These are phyloP conservation scores for Drosophila micromelanica DNA, from an alignment of 1,140 invertebrate genomes.

Conservation along the genomic window DNA sequence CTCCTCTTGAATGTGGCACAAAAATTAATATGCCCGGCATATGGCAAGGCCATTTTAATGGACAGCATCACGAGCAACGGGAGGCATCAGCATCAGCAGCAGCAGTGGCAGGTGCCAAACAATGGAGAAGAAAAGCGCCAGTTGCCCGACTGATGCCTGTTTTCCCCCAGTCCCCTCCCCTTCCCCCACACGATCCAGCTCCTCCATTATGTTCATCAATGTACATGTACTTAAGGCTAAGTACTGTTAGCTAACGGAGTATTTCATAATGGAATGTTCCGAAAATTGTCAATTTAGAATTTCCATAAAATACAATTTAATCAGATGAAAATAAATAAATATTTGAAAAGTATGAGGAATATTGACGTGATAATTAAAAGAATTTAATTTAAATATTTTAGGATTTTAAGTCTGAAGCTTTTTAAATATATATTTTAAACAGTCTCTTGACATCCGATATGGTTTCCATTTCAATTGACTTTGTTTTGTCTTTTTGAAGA, in stretches of 20 bases:
- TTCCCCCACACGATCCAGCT: background rate
- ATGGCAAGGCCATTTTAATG: conserved; percentile 67
- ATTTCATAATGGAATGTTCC: conserved; percentile 24
- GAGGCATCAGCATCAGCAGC: conserved; percentile 16
- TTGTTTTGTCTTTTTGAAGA: no score
- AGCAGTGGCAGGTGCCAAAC: conserved; percentile 55
- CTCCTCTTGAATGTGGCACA: conserved; percentile 43
- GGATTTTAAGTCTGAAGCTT: background rate
- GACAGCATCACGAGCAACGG: conserved; percentile 48
- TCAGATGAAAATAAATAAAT: background rate
- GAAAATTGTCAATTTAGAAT: conserved; percentile 24
- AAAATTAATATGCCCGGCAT: conserved; percentile 77
- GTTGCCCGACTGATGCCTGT: conserved; percentile 8
- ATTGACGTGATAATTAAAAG: no score
- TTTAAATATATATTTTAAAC: no score
- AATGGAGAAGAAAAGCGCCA: conserved; percentile 58
- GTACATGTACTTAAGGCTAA: conserved; percentile 23
- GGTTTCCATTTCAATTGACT: no score
- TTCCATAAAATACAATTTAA: conserved; percentile 14
- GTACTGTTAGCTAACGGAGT: conserved; percentile 34
- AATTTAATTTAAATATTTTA: background rate
- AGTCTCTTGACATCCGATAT: no score
- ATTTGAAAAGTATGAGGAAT: background rate
- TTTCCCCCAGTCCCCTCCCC: background rate
- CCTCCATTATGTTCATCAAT: background rate